Conservation (phyloP, 2,113 vertebrate genomes). For the Oostethus manadensis region DNA sequence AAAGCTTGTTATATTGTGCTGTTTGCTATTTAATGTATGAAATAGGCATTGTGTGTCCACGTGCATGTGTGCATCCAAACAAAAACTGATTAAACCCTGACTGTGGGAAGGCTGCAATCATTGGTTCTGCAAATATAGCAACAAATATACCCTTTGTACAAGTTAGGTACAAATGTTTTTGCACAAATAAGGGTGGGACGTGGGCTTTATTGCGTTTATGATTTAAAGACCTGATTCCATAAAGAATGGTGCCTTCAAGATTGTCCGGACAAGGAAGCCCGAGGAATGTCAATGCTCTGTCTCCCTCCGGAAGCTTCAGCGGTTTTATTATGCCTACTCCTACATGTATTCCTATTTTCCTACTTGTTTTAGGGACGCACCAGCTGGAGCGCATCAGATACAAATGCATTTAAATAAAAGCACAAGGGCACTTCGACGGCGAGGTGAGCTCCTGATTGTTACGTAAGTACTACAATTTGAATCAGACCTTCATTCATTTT, state of each 20-base stretch:
- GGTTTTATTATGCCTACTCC: constrained; percentile 3
- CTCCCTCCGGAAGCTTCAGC: constrained; percentile 1
- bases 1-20: too few relatives aligned
- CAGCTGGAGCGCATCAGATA: constrained; percentile 16
- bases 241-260: not conserved
- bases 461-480: not conserved
- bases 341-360: constrained; percentile 2
- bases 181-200: not conserved
- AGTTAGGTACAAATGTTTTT: not conserved
- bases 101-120: too few relatives aligned
- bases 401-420: constrained; percentile 3
- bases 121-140: too few relatives aligned
- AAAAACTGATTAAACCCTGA: too few relatives aligned
- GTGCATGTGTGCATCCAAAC: too few relatives aligned
- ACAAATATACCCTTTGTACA: not conserved
- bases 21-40: too few relatives aligned
- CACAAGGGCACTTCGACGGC: too few relatives aligned
- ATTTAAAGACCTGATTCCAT: not conserved
- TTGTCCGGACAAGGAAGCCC: not conserved
- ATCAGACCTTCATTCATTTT: not conserved
- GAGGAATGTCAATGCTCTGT: not conserved
- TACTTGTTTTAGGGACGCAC: constrained; percentile 8
- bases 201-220: not conserved
- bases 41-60: too few relatives aligned
- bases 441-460: not conserved